Evolutionary conservation across 2,113 vertebrate genomes (phyloP).

Genomic region (Cyanistes caeruleus): DNA sequence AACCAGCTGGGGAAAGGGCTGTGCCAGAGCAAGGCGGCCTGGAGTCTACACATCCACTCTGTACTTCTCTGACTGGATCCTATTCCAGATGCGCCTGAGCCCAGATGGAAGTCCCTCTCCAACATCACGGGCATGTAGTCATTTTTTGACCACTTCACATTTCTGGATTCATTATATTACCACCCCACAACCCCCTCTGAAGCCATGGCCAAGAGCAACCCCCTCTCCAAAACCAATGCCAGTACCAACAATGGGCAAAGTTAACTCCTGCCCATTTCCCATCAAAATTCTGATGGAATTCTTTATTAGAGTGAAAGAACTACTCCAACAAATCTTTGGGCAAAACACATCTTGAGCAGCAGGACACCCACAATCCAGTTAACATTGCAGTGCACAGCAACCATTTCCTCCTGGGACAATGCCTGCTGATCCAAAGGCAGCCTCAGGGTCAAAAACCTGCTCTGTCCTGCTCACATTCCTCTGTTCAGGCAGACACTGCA

Average conservation of each 20-base stretch:
- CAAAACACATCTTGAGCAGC: neutral
- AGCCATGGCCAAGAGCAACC: neutral
- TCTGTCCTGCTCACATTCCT: neutral
- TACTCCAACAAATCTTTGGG: neutral
- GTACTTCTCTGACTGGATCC: neutral
- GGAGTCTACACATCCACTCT: neutral
- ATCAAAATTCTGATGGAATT: neutral
- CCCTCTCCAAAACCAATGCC: neutral
- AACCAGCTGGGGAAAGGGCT: neutral
- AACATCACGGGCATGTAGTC: neutral
- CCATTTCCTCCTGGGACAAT: neutral
- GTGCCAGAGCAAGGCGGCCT: accelerated
- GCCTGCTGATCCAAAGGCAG: neutral
- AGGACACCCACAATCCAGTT: accelerated
- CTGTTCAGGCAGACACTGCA: accelerated
- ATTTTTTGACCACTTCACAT: neutral
- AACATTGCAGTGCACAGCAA: accelerated
- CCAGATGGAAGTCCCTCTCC: neutral
- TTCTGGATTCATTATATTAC: neutral
- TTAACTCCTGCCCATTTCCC: neutral
- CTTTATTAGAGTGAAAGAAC: neutral
- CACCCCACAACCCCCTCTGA: neutral
- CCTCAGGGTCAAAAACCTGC: neutral
- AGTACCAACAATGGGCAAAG: neutral
- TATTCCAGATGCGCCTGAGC: neutral